Evolutionary conservation across 2,888 invertebrate species (phyloP).

Genomic region (Idaea aversata): DNA sequence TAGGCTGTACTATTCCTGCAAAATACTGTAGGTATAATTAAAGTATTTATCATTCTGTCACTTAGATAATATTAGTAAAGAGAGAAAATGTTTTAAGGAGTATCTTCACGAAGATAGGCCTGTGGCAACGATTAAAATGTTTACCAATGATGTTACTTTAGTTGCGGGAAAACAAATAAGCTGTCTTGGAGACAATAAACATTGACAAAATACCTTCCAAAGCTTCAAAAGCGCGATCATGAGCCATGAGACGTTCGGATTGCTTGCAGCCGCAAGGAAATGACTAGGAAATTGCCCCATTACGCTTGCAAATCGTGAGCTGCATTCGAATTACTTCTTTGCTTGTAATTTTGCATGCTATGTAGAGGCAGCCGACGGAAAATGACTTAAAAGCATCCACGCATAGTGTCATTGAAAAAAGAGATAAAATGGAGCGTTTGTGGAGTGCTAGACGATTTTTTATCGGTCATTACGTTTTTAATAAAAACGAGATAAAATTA

Average conservation of each 20-base stretch:
- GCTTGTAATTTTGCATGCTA: slow-evolving; percentile 68
- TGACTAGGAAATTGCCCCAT: slow-evolving; percentile 77
- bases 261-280: slow-evolving; percentile 70
- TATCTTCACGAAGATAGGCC: background rate
- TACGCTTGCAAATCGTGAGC: slow-evolving; percentile 74
- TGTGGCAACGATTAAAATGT: no score
- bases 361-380: slow-evolving; percentile 30
- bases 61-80: background rate
- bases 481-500: slow-evolving; percentile 4
- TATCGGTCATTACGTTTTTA: slow-evolving; percentile 25
- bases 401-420: slow-evolving; percentile 30
- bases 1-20: background rate
- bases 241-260: slow-evolving; percentile 66
- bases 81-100: background rate
- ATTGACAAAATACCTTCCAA: slow-evolving; percentile 45
- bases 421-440: slow-evolving; percentile 29
- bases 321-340: slow-evolving; percentile 74
- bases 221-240: slow-evolving; percentile 43
- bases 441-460: slow-evolving; percentile 24
- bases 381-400: slow-evolving; percentile 53
- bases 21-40: background rate
- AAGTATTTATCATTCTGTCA: background rate
- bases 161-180: background rate
- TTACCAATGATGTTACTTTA: background rate
- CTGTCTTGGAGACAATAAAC: slow-evolving; percentile 13